phyloP scores from a whole-genome alignment of 2,113 vertebrate species.

The Oxyruncus cristatus region DNA sequence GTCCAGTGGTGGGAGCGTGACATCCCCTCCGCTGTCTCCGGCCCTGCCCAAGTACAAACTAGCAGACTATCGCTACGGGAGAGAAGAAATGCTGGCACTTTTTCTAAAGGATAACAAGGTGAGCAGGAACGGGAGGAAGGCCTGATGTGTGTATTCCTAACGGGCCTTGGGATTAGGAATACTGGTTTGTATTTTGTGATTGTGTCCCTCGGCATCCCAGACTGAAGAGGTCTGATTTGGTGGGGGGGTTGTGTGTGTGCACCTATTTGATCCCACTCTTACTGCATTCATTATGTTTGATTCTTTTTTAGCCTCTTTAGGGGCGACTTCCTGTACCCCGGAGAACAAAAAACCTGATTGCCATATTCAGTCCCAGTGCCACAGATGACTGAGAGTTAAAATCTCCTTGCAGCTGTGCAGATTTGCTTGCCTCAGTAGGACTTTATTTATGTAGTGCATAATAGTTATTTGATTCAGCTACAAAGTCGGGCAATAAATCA shows the following conservation, averaged over 20 bases:
- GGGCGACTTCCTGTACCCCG: not conserved
- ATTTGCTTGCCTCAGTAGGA: not conserved
- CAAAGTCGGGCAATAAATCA: not conserved
- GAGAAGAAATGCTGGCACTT: constrained; percentile 99
- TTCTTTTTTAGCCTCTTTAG: not conserved
- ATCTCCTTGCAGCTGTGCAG: not conserved
- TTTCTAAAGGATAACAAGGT: constrained; percentile 99
- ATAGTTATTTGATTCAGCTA: not conserved
- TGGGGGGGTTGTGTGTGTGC: not conserved
- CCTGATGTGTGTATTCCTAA: not conserved
- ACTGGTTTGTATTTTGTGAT: not conserved
- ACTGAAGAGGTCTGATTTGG: not conserved
- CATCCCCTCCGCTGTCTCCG: constrained; percentile 95
- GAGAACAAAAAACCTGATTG: not conserved
- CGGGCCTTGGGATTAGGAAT: not conserved
- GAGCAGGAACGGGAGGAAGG: not conserved
- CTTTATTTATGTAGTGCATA: not conserved
- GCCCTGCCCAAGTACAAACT: constrained; percentile 98
- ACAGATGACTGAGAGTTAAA: not conserved
- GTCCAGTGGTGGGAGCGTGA: constrained; percentile 90
- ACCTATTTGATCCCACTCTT: not conserved
- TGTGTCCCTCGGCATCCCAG: not conserved
- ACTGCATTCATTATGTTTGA: not conserved
- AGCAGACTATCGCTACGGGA: constrained; percentile 97
- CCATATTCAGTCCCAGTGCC: not conserved